Evolutionary conservation across 2,797 vertebrate species (phyloP).

Genomic region (Cyprinodon diabolis): DNA sequence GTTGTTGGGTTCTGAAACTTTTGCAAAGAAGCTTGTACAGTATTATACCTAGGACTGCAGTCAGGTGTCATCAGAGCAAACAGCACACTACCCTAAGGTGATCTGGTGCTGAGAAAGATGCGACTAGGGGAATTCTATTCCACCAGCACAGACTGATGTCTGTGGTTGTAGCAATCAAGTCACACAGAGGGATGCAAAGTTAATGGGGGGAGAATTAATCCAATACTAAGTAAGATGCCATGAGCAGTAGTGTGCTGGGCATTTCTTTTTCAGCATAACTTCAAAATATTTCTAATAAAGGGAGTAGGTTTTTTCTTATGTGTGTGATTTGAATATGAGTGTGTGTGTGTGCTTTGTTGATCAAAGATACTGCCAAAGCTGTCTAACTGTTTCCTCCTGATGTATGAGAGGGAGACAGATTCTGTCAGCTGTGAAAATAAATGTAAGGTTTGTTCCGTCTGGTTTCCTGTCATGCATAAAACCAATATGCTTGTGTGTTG

Average conservation of each 20-base stretch:
- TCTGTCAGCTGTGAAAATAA: constrained; percentile 60
- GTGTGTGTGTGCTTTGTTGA: constrained; percentile 12
- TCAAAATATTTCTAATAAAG: constrained; percentile 1
- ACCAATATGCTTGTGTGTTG: constrained; percentile 10
- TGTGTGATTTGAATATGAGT: constrained; percentile 9
- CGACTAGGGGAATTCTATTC: too few species aligned
- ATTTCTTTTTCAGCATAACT: neutral
- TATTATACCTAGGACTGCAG: too few species aligned
- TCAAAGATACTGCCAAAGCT: constrained; percentile 23
- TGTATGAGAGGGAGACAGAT: constrained; percentile 39
- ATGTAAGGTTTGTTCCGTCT: constrained; percentile 30
- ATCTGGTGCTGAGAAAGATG: too few species aligned
- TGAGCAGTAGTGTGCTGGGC: neutral
- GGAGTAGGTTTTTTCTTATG: neutral
- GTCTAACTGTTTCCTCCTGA: constrained; percentile 40
- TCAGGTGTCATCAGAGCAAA: too few species aligned
- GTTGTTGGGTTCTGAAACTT: too few species aligned
- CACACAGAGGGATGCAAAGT: too few species aligned
- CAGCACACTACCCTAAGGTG: too few species aligned
- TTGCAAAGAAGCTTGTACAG: too few species aligned
- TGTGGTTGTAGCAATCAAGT: too few species aligned
- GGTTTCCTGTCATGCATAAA: constrained; percentile 13
- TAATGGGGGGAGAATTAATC: too few species aligned
- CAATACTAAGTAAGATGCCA: neutral
- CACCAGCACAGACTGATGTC: too few species aligned